phyloP scores from a whole-genome alignment of 1,140 invertebrate genomes.

The Aphelinus atriplicis region DNA sequence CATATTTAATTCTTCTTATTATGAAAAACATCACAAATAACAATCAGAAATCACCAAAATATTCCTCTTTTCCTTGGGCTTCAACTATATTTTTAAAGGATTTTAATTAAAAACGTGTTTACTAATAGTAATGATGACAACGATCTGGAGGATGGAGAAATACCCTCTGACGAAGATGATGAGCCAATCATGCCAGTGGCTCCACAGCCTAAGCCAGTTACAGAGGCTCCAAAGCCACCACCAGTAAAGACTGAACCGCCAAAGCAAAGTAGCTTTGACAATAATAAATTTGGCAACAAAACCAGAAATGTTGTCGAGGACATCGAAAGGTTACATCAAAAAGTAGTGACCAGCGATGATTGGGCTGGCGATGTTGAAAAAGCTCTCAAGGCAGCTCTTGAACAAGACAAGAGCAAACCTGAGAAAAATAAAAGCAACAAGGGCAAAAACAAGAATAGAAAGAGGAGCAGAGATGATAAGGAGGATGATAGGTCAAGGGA shows the following conservation, averaged over 20 bases:
- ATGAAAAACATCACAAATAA: too few species aligned
- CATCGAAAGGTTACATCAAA: constrained; percentile 57
- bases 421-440: constrained; percentile 66
- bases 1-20: too few species aligned
- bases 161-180: constrained; percentile 71
- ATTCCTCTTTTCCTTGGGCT: background rate
- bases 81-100: too few species aligned
- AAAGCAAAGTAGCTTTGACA: constrained; percentile 53
- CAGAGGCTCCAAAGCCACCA: constrained; percentile 33
- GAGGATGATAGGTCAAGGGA: constrained; percentile 65
- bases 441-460: constrained; percentile 57
- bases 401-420: constrained; percentile 63
- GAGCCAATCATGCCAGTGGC: constrained; percentile 48
- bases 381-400: constrained; percentile 74
- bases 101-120: too few species aligned
- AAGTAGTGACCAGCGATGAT: constrained; percentile 70
- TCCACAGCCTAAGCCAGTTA: constrained; percentile 46
- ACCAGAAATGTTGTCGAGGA: constrained; percentile 36
- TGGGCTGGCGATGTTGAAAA: constrained; percentile 81
- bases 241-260: constrained; percentile 45
- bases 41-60: constrained; percentile 9
- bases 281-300: constrained; percentile 57
- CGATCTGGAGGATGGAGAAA: constrained; percentile 72
- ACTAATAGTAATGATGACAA: constrained; percentile 55
- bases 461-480: constrained; percentile 62